A percentile compares a stretch with the other conserved stretches of the same genome.
These are phyloP conservation scores for Antechinus flavipes DNA, from an alignment of 2,113 vertebrate genomes.

Conservation along the genomic window DNA sequence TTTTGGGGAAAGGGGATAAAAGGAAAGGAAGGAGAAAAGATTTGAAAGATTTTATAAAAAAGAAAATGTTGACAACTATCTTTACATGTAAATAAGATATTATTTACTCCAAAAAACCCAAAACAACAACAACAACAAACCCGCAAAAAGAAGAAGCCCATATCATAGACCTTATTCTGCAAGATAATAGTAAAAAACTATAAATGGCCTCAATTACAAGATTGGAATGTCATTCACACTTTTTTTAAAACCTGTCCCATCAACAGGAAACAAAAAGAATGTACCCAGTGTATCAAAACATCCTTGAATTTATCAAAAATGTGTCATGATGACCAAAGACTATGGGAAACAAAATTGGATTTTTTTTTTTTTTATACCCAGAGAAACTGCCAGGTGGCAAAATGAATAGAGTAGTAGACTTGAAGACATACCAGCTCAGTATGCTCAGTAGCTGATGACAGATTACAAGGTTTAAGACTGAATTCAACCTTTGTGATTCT, in stretches of 20 bases:
- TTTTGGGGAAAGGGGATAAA: too few relatives aligned
- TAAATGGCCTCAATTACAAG: constrained; percentile 78
- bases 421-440: constrained; percentile 32
- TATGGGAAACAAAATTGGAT: neutral
- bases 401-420: neutral
- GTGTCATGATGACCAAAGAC: neutral
- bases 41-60: too few relatives aligned
- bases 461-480: constrained; percentile 76
- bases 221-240: constrained; percentile 76
- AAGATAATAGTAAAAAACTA: constrained; percentile 77
- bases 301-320: neutral
- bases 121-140: too few relatives aligned
- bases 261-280: constrained; percentile 67
- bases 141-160: too few relatives aligned
- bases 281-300: neutral
- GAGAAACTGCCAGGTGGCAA: neutral
- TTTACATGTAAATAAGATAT: too few relatives aligned
- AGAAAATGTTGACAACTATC: too few relatives aligned
- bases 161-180: constrained; percentile 55
- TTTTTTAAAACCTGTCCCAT: constrained; percentile 74
- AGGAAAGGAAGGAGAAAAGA: too few relatives aligned
- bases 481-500: constrained; percentile 62
- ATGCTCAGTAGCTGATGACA: constrained; percentile 70
- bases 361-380: neutral
- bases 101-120: too few relatives aligned